Evolutionary conservation across 2,797 vertebrate species (phyloP), one percentile per base, ranked within the genome.

Genomic region (Glossophaga mutica): DNA sequence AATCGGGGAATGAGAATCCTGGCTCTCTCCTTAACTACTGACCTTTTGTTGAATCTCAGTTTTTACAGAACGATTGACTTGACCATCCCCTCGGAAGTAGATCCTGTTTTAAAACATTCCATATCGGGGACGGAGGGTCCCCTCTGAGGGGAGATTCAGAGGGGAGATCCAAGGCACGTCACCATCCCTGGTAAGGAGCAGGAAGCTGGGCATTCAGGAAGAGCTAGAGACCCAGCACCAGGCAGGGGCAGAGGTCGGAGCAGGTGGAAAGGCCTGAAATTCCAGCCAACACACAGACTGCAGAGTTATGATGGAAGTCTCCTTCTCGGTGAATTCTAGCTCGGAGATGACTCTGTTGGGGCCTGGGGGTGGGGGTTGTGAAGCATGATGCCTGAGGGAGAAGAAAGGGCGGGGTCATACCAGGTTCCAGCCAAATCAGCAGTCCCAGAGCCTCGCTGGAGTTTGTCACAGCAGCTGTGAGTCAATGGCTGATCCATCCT

Each of bases 1-100:
- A 11, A 6, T 16, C 14, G 0, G 29, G 19, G 22, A 6, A 6
- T 0, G 3, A 11, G 9, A 0, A 9, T 3, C 52, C 4, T 12
- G n/a, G 3, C n/a, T 73, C 22, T 34, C 18, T 39, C 32, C 21
- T 0, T 7, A 21, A 32, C 52, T 19, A 3, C 6, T 9, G 22
- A 37, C 4, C 1, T 90, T 74, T 29, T 22, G 34, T 26, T 62
- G 32, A 32, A 26, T 42, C n/a, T 73, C 68, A 12, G 26, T 16
- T 34, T 84, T 82, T 48, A 50, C 5, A 9, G 74, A 76, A 44
- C 12, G 24, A 29, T 1, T 19, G 22, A 3, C 8, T 1, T 7
- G 24, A 71, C 44, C 22, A 26, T 15, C 5, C 59, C 34, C 26
- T 71, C 10, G 1, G 44, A 85, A 6, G 32, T 37, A 22, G 37